These are phyloP conservation scores for Fundulus diaphanus DNA, from an alignment of 2,797 vertebrate genomes.

Conservation along the genomic window DNA sequence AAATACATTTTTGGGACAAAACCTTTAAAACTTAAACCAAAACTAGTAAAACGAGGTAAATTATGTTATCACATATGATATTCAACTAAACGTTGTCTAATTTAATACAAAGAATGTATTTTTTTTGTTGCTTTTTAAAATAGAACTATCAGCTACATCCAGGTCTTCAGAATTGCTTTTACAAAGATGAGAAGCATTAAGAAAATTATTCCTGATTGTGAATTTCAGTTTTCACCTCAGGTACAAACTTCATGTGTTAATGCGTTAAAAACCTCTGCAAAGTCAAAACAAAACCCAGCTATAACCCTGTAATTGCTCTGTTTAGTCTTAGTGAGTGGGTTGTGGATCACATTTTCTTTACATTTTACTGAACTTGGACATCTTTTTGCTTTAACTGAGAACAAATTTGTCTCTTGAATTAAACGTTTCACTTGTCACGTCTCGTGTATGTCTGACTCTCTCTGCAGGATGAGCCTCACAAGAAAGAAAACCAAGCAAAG, in stretches of 20 bases:
- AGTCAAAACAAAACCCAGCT: not conserved
- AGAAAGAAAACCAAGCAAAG: slow-evolving; percentile 90
- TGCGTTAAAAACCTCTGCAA: not conserved
- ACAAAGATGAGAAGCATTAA: not conserved
- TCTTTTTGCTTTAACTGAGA: not conserved
- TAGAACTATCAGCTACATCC: not conserved
- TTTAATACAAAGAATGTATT: not conserved
- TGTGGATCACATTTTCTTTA: not conserved
- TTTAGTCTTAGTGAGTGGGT: not conserved
- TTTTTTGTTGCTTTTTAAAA: not conserved
- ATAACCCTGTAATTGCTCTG: not conserved
- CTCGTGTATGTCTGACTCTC: slow-evolving; percentile 33
- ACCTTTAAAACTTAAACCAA: not conserved
- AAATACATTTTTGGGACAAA: no score
- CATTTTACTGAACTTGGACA: not conserved
- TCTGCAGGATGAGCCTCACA: slow-evolving; percentile 85
- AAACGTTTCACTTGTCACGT: not conserved
- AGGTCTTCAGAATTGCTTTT: not conserved
- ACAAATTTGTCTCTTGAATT: not conserved
- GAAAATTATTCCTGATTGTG: not conserved
- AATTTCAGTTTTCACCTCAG: not conserved
- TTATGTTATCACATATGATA: no score
- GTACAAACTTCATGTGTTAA: not conserved
- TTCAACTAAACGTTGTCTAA: no score
- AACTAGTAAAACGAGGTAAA: not conserved